Conservation (phyloP, 92 coral and sea anemone genomes). For the Zoanthus sociatus region DNA sequence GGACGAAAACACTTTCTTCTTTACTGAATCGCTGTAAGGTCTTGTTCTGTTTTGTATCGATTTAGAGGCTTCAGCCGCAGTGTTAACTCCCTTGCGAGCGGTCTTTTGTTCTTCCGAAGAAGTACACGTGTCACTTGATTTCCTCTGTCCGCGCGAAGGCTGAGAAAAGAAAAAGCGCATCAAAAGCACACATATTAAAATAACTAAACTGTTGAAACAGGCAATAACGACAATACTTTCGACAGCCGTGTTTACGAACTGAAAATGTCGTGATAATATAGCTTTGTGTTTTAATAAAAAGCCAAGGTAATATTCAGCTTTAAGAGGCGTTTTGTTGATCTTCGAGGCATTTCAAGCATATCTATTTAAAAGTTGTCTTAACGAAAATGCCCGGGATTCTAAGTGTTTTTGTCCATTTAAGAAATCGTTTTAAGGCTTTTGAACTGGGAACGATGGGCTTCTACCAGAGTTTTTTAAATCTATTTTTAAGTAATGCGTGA, state of each 20-base stretch:
- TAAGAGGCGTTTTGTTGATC: too few species aligned
- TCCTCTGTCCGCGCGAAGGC: constrained; percentile 23
- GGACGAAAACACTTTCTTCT: constrained; percentile 42
- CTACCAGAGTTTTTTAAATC: not conserved
- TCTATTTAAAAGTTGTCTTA: too few species aligned
- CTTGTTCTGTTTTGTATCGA: constrained; percentile 11
- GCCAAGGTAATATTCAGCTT: too few species aligned
- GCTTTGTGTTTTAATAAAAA: too few species aligned
- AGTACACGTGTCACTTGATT: constrained; percentile 15
- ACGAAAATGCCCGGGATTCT: too few species aligned
- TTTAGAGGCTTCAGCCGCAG: not conserved
- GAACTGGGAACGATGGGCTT: not conserved
- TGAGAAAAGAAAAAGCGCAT: not conserved
- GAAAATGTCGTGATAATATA: too few species aligned
- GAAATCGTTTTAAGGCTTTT: not conserved
- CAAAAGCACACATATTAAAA: too few species aligned
- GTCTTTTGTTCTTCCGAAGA: constrained; percentile 3
- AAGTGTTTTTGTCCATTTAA: not conserved
- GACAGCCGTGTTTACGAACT: too few species aligned
- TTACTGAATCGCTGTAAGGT: constrained; percentile 26
- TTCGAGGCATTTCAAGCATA: too few species aligned
- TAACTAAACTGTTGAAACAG: too few species aligned
- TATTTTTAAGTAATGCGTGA: not conserved
- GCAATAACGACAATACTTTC: too few species aligned
- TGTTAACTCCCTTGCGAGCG: not conserved